phyloP scores from a whole-genome alignment of 2,888 invertebrate genomes.

The Candidula unifasciata region DNA sequence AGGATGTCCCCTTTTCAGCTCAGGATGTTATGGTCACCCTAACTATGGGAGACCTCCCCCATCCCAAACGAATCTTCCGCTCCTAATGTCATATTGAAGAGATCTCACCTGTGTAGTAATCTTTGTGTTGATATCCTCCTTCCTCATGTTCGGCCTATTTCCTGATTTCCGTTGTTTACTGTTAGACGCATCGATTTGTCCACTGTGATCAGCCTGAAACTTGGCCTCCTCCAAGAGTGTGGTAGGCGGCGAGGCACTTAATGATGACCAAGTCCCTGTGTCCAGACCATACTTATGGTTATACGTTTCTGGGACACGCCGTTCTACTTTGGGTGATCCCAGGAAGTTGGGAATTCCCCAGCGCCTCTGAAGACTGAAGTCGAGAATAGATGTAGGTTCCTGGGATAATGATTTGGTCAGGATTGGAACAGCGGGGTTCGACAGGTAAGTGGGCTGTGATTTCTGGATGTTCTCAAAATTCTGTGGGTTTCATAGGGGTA shows the following conservation, averaged over 20 bases:
- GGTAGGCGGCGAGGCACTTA: not conserved
- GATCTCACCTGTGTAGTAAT: not conserved
- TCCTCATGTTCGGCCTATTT: not conserved
- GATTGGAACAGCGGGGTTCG: conserved; percentile 15
- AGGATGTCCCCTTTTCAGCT: no score
- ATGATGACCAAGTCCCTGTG: not conserved
- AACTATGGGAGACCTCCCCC: no score
- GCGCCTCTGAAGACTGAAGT: conserved; percentile 22
- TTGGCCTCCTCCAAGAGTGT: not conserved
- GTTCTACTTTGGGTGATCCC: not conserved
- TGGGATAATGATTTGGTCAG: not conserved
- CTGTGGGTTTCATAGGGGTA: not conserved
- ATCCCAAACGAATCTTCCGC: no score
- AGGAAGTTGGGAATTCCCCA: no score
- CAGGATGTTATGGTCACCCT: no score
- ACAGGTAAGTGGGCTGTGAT: conserved; percentile 15
- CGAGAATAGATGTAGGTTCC: conserved; percentile 7
- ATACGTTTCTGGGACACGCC: not conserved
- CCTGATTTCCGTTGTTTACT: not conserved
- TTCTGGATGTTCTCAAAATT: not conserved
- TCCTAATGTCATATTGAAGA: not conserved
- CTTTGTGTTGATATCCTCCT: not conserved
- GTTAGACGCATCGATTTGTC: not conserved
- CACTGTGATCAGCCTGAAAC: not conserved
- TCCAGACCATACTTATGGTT: not conserved